Evolutionary conservation across 2,888 invertebrate species (phyloP).

Genomic region (Macrophya annulata): DNA sequence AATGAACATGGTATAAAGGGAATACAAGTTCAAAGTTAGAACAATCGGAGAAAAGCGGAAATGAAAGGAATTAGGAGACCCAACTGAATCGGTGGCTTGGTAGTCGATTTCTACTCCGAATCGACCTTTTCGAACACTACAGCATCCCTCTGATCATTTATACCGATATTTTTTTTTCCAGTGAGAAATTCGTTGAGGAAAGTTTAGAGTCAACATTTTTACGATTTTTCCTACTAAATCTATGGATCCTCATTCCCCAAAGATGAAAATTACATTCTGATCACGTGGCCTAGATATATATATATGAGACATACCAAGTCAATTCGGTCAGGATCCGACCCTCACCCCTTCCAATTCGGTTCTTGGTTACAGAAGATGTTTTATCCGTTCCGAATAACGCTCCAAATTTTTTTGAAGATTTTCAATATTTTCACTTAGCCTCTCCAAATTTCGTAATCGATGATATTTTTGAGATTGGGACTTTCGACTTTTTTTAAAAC

Average conservation of each 20-base stretch:
- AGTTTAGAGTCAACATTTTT: neutral
- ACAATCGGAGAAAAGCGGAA: neutral
- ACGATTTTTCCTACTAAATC: too few species aligned
- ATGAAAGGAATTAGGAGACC: neutral
- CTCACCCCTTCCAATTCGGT: too few species aligned
- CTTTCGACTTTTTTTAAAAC: too few species aligned
- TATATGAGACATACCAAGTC: too few species aligned
- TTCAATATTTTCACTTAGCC: too few species aligned
- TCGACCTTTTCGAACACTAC: neutral
- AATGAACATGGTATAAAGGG: neutral
- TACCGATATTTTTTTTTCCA: neutral
- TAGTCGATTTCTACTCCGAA: neutral
- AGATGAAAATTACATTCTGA: neutral
- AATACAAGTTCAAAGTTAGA: neutral
- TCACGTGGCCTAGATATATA: neutral
- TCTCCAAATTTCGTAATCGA: too few species aligned
- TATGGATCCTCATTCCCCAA: neutral
- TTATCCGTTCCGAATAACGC: too few species aligned
- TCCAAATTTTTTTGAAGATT: too few species aligned
- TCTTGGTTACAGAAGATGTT: too few species aligned
- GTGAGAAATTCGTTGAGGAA: neutral
- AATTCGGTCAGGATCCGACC: too few species aligned
- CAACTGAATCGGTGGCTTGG: neutral
- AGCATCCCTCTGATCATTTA: neutral
- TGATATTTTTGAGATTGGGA: too few species aligned